Percentiles rank a stretch among this genome's conserved stretches.
Evolutionary conservation across 1,140 invertebrate species (phyloP).

Genomic region (Bombus superbus): DNA sequence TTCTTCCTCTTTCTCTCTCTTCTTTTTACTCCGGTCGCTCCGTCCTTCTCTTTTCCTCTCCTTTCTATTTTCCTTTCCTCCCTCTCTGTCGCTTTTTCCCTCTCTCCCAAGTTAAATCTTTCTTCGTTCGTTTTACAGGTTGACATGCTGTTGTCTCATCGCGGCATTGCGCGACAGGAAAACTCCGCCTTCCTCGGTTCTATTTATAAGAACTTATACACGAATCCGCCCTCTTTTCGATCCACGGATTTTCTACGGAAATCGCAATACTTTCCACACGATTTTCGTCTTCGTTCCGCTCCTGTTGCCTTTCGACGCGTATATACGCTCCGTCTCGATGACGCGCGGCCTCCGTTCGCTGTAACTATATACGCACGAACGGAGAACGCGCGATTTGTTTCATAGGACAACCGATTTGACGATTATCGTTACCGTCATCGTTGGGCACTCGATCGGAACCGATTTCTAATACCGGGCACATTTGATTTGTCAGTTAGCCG

Average conservation of each 20-base stretch:
- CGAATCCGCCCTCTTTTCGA: slow-evolving; percentile 10
- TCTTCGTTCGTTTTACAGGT: slow-evolving; percentile 12
- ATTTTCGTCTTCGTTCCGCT: not conserved
- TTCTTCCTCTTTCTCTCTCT: not conserved
- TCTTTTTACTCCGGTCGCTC: not conserved
- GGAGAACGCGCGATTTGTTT: slow-evolving; percentile 12
- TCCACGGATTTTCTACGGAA: slow-evolving; percentile 42
- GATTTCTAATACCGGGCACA: slow-evolving; percentile 34
- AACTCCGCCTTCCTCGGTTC: slow-evolving; percentile 65
- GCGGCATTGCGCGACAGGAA: slow-evolving; percentile 59
- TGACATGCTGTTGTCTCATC: slow-evolving; percentile 33
- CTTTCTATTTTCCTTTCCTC: slow-evolving; percentile 19
- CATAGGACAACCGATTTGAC: not conserved
- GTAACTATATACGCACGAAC: too few species aligned
- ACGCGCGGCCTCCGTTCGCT: too few species aligned
- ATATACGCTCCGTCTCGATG: not conserved
- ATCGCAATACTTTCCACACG: not conserved
- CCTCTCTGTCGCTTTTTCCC: slow-evolving; percentile 3
- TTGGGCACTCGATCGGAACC: slow-evolving; percentile 37
- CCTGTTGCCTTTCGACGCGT: too few species aligned
- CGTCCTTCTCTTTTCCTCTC: slow-evolving; percentile 3
- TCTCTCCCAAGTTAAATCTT: not conserved
- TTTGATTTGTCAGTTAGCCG: slow-evolving; percentile 35
- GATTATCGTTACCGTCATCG: slow-evolving; percentile 35
- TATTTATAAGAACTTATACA: slow-evolving; percentile 50